These are phyloP conservation scores for Thermophis baileyi DNA, from an alignment of 2,113 vertebrate genomes.

Conservation along the genomic window DNA sequence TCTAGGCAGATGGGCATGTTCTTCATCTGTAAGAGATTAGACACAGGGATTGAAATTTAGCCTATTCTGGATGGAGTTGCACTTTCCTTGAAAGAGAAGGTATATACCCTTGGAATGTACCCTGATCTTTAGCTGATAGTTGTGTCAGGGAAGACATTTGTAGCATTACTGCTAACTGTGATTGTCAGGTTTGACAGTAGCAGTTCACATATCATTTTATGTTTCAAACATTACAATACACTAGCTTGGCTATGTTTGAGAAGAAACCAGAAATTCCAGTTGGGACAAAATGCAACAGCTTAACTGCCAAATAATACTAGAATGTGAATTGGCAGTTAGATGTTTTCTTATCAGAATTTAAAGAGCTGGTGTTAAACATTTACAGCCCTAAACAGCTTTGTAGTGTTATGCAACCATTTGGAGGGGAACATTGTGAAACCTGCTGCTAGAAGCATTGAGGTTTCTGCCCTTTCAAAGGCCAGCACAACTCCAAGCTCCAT, in stretches of 20 bases:
- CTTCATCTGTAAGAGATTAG: not conserved
- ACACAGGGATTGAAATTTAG: not conserved
- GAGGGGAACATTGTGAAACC: not conserved
- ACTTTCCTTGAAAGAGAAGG: not conserved
- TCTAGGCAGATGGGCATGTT: not conserved
- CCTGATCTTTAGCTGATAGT: not conserved
- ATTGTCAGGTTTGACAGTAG: not conserved
- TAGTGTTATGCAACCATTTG: not conserved
- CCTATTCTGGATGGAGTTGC: not conserved
- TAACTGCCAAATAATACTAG: not conserved
- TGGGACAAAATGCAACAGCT: not conserved
- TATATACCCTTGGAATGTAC: not conserved
- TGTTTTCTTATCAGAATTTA: not conserved
- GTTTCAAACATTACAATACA: not conserved
- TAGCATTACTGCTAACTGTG: not conserved
- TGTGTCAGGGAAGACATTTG: not conserved
- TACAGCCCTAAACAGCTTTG: not conserved
- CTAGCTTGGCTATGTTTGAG: not conserved
- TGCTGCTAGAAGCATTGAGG: not conserved
- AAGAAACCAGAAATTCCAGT: not conserved
- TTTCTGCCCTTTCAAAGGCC: not conserved
- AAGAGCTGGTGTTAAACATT: not conserved
- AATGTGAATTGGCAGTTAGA: not conserved
- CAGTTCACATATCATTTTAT: not conserved
- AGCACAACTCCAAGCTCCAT: not conserved